These are phyloP conservation scores for Achlya flavicornis DNA, from an alignment of 2,888 invertebrate species.

Conservation along the genomic window DNA sequence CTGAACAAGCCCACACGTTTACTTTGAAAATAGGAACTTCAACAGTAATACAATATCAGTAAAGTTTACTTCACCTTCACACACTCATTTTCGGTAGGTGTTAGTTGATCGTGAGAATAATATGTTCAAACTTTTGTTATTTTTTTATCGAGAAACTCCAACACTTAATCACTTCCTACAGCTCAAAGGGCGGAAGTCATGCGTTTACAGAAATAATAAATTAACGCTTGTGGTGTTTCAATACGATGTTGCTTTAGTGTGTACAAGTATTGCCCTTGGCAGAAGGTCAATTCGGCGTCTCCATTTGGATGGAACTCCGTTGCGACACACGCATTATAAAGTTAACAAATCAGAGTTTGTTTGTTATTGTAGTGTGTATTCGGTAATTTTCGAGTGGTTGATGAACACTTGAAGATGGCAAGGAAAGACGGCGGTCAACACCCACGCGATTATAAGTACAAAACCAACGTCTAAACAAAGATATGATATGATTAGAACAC, in stretches of 20 bases:
- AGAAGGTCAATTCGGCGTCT: slow-evolving; percentile 70
- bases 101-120: slow-evolving; percentile 70
- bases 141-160: slow-evolving; percentile 63
- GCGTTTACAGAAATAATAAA: slow-evolving; percentile 76
- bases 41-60: slow-evolving; percentile 36
- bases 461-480: slow-evolving; percentile 8
- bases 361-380: slow-evolving; percentile 70
- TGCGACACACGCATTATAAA: slow-evolving; percentile 64
- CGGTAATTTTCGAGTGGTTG: slow-evolving; percentile 73
- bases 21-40: slow-evolving; percentile 33
- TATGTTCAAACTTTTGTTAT: slow-evolving; percentile 69
- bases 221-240: slow-evolving; percentile 71
- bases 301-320: slow-evolving; percentile 58
- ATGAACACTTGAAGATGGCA: slow-evolving; percentile 64
- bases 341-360: slow-evolving; percentile 62
- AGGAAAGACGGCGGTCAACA: slow-evolving; percentile 59
- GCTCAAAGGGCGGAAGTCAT: slow-evolving; percentile 79
- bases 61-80: slow-evolving; percentile 57
- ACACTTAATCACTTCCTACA: slow-evolving; percentile 81
- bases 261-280: slow-evolving; percentile 61
- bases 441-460: slow-evolving; percentile 47
- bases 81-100: slow-evolving; percentile 57
- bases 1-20: neutral
- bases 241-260: slow-evolving; percentile 55
- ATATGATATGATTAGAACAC: slow-evolving; percentile 1